phyloP scores from a whole-genome alignment of 2,797 vertebrate species.

The Tinamus major region DNA sequence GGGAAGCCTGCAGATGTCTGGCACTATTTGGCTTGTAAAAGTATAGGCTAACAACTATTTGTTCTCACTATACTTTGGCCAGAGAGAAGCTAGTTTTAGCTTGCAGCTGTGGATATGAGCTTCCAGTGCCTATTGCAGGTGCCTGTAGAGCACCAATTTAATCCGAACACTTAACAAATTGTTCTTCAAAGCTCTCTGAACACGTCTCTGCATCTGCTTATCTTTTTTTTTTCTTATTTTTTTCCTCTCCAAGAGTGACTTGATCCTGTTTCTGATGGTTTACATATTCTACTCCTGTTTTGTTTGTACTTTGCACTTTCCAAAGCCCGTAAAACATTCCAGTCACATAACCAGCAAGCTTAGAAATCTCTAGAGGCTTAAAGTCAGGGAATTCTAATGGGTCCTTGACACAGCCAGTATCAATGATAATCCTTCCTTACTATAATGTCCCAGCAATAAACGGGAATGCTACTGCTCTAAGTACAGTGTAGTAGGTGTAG shows the following conservation, averaged over 20 bases:
- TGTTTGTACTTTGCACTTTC: neutral
- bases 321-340: neutral
- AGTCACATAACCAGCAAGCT: neutral
- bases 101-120: neutral
- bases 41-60: neutral
- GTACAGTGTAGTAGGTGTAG: neutral
- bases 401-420: neutral
- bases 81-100: neutral
- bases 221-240: accelerated
- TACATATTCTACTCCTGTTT: neutral
- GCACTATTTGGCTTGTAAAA: neutral
- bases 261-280: neutral
- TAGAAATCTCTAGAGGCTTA: neutral
- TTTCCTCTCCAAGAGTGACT: neutral
- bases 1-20: neutral
- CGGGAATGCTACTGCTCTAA: neutral
- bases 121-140: neutral
- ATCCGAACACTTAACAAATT: neutral
- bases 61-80: neutral
- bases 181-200: neutral
- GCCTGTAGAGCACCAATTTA: neutral
- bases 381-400: neutral
- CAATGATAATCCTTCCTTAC: neutral
- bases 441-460: neutral
- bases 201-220: neutral